Percentiles rank a stretch among this genome's conserved stretches.
phyloP scores from a whole-genome alignment of 2,113 vertebrate genomes.

The Capreolus pygargus region DNA sequence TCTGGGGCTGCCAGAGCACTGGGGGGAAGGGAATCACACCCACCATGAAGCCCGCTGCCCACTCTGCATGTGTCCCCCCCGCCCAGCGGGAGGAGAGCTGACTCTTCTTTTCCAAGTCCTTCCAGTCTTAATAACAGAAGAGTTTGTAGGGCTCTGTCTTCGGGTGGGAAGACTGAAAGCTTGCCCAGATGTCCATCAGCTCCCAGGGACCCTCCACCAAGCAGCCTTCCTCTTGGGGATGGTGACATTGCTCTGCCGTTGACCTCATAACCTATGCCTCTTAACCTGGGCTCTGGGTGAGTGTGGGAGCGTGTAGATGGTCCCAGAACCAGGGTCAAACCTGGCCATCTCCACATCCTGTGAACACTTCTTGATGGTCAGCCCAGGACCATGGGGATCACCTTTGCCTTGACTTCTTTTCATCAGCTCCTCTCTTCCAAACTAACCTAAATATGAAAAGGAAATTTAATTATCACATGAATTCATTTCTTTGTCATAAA shows the following conservation, averaged over 20 bases:
- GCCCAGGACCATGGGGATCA: rapidly evolving
- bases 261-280: no score
- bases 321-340: no score
- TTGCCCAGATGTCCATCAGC: not conserved
- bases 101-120: rapidly evolving
- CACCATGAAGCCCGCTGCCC: rapidly evolving
- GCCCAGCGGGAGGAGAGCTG: rapidly evolving
- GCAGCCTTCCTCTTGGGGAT: rapidly evolving
- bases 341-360: not conserved
- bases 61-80: not conserved
- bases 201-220: no score
- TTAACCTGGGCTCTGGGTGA: not conserved
- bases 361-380: rapidly evolving
- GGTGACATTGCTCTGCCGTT: rapidly evolving
- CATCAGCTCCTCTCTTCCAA: not conserved
- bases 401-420: not conserved
- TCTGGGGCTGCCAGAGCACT: rapidly evolving
- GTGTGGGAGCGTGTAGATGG: not conserved
- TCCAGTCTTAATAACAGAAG: not conserved
- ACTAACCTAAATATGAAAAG: not conserved
- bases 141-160: not conserved
- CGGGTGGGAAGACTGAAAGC: not conserved
- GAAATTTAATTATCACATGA: not conserved
- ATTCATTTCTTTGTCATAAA: not conserved
- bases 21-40: rapidly evolving